These are phyloP conservation scores for Glaucidium brasilianum DNA, from an alignment of 2,113 vertebrate genomes.

Conservation along the genomic window DNA sequence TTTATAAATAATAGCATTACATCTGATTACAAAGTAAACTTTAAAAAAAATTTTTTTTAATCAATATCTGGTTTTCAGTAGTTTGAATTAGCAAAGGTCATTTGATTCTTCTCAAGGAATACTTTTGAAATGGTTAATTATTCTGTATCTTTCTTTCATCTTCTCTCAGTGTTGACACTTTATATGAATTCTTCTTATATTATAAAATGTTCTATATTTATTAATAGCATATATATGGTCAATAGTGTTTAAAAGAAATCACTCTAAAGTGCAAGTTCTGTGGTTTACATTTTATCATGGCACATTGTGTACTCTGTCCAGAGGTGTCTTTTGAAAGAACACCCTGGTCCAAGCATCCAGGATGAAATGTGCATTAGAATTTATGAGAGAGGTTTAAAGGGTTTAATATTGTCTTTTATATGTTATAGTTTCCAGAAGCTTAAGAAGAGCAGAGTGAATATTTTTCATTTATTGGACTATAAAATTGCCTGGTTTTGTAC, in stretches of 20 bases:
- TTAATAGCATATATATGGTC: not conserved
- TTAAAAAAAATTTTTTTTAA: not conserved
- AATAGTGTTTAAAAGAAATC: not conserved
- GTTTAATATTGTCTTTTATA: not conserved
- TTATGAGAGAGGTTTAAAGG: not conserved
- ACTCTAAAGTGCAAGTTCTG: not conserved
- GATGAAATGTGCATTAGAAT: not conserved
- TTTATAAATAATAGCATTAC: not conserved
- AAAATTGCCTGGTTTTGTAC: not conserved
- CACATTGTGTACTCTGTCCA: not conserved
- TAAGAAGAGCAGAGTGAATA: not conserved
- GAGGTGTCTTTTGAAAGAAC: not conserved
- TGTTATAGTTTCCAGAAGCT: not conserved
- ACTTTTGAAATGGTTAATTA: not conserved
- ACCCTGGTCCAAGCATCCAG: not conserved
- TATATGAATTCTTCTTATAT: not conserved
- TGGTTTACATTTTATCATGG: not conserved
- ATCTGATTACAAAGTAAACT: not conserved
- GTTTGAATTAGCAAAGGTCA: not conserved
- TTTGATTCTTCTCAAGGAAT: not conserved
- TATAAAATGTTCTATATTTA: not conserved
- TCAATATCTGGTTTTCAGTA: not conserved
- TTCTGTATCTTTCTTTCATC: not conserved
- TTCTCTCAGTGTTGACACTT: not conserved
- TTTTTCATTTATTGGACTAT: not conserved